These are phyloP conservation scores for Acronicta aceris DNA, from an alignment of 2,888 invertebrate species.

Conservation along the genomic window DNA sequence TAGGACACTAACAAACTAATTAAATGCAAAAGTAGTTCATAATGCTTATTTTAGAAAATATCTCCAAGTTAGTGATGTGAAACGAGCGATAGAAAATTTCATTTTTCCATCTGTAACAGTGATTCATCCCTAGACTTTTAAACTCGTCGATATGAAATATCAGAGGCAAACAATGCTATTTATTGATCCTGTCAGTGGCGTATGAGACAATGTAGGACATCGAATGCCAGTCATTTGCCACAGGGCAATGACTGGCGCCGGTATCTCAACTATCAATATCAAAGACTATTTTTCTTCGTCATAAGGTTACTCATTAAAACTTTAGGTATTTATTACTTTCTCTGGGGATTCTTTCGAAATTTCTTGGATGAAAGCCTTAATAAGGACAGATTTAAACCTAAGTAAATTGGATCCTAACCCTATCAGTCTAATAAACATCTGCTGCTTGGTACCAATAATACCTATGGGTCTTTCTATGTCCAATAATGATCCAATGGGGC, in stretches of 20 bases:
- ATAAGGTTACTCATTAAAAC: neutral
- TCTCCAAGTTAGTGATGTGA: too few relatives aligned
- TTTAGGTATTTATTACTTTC: neutral
- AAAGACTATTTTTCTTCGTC: neutral
- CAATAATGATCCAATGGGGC: too few relatives aligned
- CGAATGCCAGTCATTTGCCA: constrained; percentile 40
- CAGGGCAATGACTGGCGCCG: constrained; percentile 44
- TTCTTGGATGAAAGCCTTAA: too few relatives aligned
- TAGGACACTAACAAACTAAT: too few relatives aligned
- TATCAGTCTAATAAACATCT: too few relatives aligned
- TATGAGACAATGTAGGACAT: constrained; percentile 28
- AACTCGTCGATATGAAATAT: neutral
- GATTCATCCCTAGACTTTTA: neutral
- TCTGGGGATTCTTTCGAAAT: constrained; percentile 2
- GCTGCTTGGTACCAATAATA: too few relatives aligned
- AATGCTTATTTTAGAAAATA: too few relatives aligned
- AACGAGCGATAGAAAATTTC: too few relatives aligned
- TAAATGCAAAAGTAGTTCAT: too few relatives aligned
- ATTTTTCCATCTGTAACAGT: neutral
- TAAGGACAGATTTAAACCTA: too few relatives aligned
- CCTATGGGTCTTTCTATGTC: too few relatives aligned
- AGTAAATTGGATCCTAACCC: too few relatives aligned
- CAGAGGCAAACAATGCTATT: constrained; percentile 30
- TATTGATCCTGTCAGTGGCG: constrained; percentile 29
- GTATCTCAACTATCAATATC: constrained; percentile 17